Conservation (phyloP, 2,797 vertebrate genomes). For the Anolis apletophallus region DNA sequence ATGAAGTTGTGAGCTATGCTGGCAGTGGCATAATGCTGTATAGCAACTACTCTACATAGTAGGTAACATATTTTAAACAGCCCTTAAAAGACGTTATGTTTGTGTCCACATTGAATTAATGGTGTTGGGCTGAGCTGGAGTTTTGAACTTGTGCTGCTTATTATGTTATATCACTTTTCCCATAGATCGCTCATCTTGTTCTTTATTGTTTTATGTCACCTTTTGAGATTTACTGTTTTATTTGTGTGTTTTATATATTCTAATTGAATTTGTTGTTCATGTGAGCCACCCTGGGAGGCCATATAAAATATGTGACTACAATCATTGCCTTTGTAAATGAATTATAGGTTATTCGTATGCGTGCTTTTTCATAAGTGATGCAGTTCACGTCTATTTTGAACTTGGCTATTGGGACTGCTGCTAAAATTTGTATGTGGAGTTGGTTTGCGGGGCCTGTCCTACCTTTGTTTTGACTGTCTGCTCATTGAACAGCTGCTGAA, state of each 20-base stretch:
- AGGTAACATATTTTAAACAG: not conserved
- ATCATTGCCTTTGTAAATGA: not conserved
- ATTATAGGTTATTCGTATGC: not conserved
- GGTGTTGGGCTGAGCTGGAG: not conserved
- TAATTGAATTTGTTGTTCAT: not conserved
- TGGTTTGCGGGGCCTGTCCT: not conserved
- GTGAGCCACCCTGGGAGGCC: not conserved
- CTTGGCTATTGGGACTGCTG: not conserved
- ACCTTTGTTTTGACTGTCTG: slow-evolving; percentile 22
- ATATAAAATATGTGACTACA: not conserved
- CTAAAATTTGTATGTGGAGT: not conserved
- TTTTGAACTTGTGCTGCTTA: not conserved
- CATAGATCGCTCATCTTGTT: not conserved
- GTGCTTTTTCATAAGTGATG: slow-evolving; percentile 7
- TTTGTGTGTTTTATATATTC: not conserved
- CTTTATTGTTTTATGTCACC: not conserved
- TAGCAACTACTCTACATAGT: no score
- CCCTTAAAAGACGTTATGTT: not conserved
- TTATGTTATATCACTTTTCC: not conserved
- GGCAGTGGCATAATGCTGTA: no score
- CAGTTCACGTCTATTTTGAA: slow-evolving; percentile 7
- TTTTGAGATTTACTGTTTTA: not conserved
- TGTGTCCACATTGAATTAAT: not conserved
- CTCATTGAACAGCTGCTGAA: slow-evolving; percentile 16
- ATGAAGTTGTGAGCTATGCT: no score